Evolutionary conservation across 2,113 vertebrate genomes (phyloP).

Genomic region (Mormyrus iriodes): DNA sequence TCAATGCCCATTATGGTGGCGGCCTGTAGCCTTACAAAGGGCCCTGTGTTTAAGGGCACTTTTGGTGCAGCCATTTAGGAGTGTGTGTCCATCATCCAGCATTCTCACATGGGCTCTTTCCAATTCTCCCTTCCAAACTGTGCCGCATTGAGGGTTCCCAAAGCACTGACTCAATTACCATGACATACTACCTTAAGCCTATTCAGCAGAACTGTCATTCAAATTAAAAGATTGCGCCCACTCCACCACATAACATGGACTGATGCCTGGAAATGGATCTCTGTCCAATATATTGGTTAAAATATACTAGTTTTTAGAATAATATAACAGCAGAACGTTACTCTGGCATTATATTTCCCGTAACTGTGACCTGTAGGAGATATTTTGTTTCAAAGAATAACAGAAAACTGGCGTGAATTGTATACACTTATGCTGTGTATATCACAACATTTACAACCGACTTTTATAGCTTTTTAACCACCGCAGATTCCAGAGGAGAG

Average conservation of each 20-base stretch:
- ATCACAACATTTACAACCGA: neutral
- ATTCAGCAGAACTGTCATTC: neutral
- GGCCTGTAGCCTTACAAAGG: neutral
- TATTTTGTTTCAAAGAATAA: neutral
- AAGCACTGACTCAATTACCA: neutral
- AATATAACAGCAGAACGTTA: neutral
- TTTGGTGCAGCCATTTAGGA: neutral
- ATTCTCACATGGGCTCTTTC: neutral
- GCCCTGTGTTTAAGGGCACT: neutral
- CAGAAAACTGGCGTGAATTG: neutral
- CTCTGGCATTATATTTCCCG: neutral
- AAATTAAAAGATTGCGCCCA: neutral
- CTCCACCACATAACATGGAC: neutral
- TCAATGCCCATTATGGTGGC: neutral
- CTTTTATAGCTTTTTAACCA: too few species aligned
- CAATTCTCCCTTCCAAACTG: neutral
- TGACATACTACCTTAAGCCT: neutral
- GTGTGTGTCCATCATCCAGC: neutral
- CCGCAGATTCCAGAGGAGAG: too few species aligned
- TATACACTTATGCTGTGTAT: neutral
- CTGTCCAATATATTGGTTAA: neutral
- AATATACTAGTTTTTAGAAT: neutral
- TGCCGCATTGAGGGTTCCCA: neutral
- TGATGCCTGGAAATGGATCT: neutral
- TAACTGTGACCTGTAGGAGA: neutral